A percentile compares a stretch with the other conserved stretches of the same genome.
Evolutionary conservation across 2,797 vertebrate species (phyloP).

Genomic region (Myotis daubentonii): DNA sequence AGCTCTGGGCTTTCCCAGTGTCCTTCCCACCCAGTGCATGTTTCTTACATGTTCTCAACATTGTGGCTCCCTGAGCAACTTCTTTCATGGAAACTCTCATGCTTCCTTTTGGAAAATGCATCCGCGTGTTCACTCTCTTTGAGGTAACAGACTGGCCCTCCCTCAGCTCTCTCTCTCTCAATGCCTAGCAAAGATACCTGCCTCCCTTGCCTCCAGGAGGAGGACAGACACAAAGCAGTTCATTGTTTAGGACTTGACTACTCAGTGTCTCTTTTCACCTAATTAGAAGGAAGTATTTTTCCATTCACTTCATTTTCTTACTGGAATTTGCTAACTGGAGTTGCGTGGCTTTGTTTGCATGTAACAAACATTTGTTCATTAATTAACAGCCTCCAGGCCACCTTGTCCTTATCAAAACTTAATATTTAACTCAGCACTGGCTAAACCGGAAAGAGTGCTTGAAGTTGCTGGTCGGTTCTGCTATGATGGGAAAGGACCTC

Average conservation of each 20-base stretch:
- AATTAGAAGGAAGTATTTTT: conserved; percentile 77
- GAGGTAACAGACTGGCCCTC: neutral
- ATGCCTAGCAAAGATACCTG: neutral
- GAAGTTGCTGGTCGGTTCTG: neutral
- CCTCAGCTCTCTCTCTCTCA: neutral
- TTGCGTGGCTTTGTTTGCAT: conserved; percentile 55
- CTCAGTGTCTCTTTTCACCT: conserved; percentile 43
- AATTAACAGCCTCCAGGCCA: conserved; percentile 70
- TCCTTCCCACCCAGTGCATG: neutral
- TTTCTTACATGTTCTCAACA: neutral
- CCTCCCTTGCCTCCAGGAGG: neutral
- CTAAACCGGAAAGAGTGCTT: neutral
- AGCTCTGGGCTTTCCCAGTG: neutral
- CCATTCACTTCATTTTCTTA: conserved; percentile 68
- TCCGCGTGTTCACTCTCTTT: neutral
- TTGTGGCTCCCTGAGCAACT: neutral
- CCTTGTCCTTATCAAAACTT: conserved; percentile 66
- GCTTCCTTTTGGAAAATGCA: conserved; percentile 19
- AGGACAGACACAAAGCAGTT: conserved; percentile 49
- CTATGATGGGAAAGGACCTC: neutral
- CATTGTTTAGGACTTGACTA: conserved; percentile 70
- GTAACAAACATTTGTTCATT: conserved; percentile 63
- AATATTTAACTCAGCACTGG: conserved; percentile 69
- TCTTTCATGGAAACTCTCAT: neutral
- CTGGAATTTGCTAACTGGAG: conserved; percentile 61